These are phyloP conservation scores for Xenopus petersii DNA, from an alignment of 2,797 vertebrate species.

Conservation along the genomic window DNA sequence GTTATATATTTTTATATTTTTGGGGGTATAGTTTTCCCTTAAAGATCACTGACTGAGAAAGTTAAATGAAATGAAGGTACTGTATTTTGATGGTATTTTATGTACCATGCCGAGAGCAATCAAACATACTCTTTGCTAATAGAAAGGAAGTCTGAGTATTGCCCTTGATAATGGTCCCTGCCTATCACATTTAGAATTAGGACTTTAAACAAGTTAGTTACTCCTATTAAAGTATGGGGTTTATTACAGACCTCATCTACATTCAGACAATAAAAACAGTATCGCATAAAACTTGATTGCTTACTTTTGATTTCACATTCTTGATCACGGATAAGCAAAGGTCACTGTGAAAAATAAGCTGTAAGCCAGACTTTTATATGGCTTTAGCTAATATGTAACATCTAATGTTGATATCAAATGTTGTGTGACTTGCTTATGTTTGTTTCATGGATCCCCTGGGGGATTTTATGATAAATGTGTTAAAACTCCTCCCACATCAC, in stretches of 20 bases:
- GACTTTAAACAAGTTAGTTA: background rate
- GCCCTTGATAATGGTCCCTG: too few relatives aligned
- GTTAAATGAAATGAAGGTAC: too few relatives aligned
- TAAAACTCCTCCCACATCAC: constrained; percentile 7
- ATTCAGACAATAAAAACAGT: constrained; percentile 24
- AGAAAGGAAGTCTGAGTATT: too few relatives aligned
- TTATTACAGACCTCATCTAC: constrained; percentile 22
- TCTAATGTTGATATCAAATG: constrained; percentile 46
- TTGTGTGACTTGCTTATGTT: constrained; percentile 27
- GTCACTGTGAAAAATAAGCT: constrained; percentile 41
- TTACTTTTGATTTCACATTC: constrained; percentile 43
- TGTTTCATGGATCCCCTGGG: constrained; percentile 25
- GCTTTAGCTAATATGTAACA: constrained; percentile 44
- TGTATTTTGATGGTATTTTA: too few relatives aligned
- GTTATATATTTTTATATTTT: too few relatives aligned
- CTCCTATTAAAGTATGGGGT: background rate
- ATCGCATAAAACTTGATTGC: constrained; percentile 48
- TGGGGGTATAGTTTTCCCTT: too few relatives aligned
- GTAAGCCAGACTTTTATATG: constrained; percentile 43
- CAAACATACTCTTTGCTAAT: too few relatives aligned
- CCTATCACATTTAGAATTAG: too few relatives aligned
- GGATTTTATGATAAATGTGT: constrained; percentile 23
- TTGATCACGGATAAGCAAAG: constrained; percentile 48
- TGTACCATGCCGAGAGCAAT: too few relatives aligned
- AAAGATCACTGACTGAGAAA: too few relatives aligned